Base-by-base conservation (phyloP, 2,888 invertebrate species). In the Cephus runcator region DNA sequence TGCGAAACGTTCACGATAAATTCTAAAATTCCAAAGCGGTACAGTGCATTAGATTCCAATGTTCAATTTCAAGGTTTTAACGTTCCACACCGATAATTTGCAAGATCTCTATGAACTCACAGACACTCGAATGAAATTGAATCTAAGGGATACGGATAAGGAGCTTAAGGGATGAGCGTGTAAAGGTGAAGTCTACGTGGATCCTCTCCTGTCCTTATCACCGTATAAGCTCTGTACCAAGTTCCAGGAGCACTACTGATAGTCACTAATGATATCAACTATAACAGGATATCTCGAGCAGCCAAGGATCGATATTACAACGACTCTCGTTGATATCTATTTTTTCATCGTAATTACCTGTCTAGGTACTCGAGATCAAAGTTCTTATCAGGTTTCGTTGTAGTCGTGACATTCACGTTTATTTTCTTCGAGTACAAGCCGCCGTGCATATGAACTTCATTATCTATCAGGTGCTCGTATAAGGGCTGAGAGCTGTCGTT, bases 381-480 rank as follows among this genome's bases (percentile, higher is more conserved):
- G 35, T 33, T 79, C 36, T 34, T 34, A 33, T 81, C 71, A 71
- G 75, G 75, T 76, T 80, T 79, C 78, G 82, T 73, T 71, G 80
- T 81, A 11, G 73, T 34, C n/a, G 68, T 73, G 36, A 77, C 75
- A 34, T 80, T 84, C 69, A 79, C 78, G 73, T 85, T 84, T 73
- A 84, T 84, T 82, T 90, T 90, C 76, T 87, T 88, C 31, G 88
- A 90, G 83, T 90, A 91, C 77, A 90, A 85, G 76, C 88, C 90
- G 35, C 87, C 88, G 81, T 88, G 85, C 75, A 86, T 76, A 74
- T 82, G 85, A 75, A 89, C 85, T 82, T 88, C 87, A 73, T 89
- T 87, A 82, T 90, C 90, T 78, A 89, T 84, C 77, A 91, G 84
- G 78, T 89, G 91, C 83, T 91, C 91, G 83, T 88, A 91, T 79